These are phyloP conservation scores for Cheirogaleus medius DNA, from an alignment of 2,113 vertebrate genomes.

Conservation along the genomic window DNA sequence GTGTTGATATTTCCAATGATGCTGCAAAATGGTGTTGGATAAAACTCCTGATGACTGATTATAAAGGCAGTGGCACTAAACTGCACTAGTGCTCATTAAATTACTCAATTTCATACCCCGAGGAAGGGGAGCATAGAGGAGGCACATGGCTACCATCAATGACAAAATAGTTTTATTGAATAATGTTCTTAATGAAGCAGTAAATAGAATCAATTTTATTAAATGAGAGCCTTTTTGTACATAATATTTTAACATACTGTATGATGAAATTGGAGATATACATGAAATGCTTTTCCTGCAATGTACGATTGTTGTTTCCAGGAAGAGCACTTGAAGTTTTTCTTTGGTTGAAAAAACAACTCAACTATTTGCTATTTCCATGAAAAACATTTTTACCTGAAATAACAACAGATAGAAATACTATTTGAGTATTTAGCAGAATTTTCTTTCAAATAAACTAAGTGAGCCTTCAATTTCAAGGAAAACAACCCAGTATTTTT, in stretches of 20 bases:
- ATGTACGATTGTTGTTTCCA: not conserved
- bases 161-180: not conserved
- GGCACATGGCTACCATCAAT: not conserved
- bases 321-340: not conserved
- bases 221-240: not conserved
- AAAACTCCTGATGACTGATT: not conserved
- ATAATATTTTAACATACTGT: not conserved
- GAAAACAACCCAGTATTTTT: not conserved
- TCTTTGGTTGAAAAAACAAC: not conserved
- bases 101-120: not conserved
- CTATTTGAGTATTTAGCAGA: not conserved
- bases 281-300: not conserved
- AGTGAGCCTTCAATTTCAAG: not conserved
- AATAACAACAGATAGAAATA: not conserved
- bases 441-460: not conserved
- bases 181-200: not conserved
- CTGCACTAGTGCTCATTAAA: not conserved
- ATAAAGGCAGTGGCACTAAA: not conserved
- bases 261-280: not conserved
- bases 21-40: not conserved
- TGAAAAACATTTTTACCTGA: not conserved
- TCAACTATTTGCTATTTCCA: not conserved
- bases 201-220: not conserved
- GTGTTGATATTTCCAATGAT: not conserved
- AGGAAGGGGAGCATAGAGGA: rapidly evolving